Evolutionary conservation across 2,113 vertebrate genomes (phyloP).

Genomic region (Solenodon paradoxus): DNA sequence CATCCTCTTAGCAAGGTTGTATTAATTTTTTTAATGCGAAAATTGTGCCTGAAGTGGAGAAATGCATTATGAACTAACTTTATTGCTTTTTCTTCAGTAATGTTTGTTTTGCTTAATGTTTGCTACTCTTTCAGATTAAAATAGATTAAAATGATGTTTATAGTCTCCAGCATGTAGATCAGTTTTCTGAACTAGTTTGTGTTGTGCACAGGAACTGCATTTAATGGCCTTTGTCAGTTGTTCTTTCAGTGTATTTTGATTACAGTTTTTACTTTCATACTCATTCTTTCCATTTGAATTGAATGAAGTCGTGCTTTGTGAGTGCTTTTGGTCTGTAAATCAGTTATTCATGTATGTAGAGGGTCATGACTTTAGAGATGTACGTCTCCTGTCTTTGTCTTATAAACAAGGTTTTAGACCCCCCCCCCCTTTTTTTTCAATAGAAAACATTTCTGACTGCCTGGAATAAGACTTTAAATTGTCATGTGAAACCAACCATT

Average conservation of each 20-base stretch:
- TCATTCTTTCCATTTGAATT: neutral
- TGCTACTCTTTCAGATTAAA: neutral
- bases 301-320: neutral
- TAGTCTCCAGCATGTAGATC: neutral
- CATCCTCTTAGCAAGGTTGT: slow-evolving; percentile 12
- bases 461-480: neutral
- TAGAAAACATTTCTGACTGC: neutral
- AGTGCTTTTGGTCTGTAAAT: slow-evolving; percentile 8
- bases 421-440: too few relatives aligned
- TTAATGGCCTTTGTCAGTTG: neutral
- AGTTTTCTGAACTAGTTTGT: neutral
- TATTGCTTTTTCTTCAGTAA: neutral
- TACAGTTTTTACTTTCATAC: neutral
- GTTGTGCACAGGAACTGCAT: neutral
- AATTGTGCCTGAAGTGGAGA: neutral
- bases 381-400: neutral
- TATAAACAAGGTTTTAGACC: neutral
- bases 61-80: neutral
- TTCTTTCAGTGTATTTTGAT: slow-evolving; percentile 11
- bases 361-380: neutral
- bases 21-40: slow-evolving; percentile 27
- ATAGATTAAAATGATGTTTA: neutral
- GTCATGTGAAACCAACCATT: slow-evolving; percentile 6
- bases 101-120: slow-evolving; percentile 29
- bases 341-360: neutral